These are phyloP conservation scores for Balearica regulorum DNA, from an alignment of 2,797 vertebrate genomes.

Conservation along the genomic window DNA sequence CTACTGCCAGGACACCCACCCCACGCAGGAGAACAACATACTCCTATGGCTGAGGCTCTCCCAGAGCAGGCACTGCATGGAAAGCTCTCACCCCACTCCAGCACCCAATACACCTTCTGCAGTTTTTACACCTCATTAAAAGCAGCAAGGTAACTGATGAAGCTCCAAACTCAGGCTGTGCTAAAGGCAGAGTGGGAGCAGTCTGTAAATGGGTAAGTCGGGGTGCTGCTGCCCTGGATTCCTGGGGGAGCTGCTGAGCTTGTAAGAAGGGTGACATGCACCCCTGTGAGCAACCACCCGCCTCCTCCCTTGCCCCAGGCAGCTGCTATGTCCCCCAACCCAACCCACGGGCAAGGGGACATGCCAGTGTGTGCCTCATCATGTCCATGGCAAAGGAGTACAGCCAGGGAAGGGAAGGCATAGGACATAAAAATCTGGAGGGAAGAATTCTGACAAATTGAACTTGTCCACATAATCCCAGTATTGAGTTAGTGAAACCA, in stretches of 20 bases:
- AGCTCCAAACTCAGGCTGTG: neutral
- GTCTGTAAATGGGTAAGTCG: neutral
- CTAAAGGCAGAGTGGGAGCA: neutral
- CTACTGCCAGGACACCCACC: neutral
- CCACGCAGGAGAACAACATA: rapidly evolving
- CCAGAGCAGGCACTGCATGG: neutral
- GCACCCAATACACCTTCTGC: neutral
- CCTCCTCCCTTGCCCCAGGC: neutral
- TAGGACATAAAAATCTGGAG: rapidly evolving
- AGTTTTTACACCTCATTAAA: neutral
- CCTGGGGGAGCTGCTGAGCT: neutral
- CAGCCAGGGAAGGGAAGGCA: neutral
- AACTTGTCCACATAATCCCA: rapidly evolving
- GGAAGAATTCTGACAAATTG: neutral
- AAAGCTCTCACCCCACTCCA: neutral
- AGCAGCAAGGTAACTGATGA: neutral
- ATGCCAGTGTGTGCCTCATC: rapidly evolving
- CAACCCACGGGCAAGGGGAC: rapidly evolving
- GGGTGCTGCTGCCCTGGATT: neutral
- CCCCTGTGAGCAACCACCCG: neutral
- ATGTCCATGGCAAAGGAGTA: rapidly evolving
- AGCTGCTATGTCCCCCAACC: neutral
- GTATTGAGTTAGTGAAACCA: neutral
- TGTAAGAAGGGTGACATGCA: rapidly evolving
- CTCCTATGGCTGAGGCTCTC: neutral